phyloP scores from a whole-genome alignment of 2,888 invertebrate genomes.

The Dryococelus australis region DNA sequence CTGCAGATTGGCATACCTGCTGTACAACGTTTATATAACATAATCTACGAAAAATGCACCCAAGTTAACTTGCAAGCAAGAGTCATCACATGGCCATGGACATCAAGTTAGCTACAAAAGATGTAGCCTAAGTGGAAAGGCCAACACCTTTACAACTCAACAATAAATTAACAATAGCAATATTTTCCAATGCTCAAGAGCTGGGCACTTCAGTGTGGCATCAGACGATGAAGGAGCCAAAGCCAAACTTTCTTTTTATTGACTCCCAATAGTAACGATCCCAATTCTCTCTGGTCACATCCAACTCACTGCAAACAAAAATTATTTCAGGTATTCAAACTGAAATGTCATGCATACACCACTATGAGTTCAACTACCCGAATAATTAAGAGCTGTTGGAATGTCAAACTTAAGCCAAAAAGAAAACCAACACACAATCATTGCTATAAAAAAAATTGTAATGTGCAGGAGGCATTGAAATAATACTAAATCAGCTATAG shows the following conservation, averaged over 20 bases:
- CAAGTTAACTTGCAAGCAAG: not conserved
- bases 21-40: too few species aligned
- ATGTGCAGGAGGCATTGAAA: too few species aligned
- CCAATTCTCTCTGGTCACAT: constrained; percentile 88
- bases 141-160: not conserved
- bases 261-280: constrained; percentile 93
- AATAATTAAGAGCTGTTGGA: too few species aligned
- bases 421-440: too few species aligned
- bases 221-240: constrained; percentile 71
- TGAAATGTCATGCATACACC: too few species aligned
- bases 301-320: constrained; percentile 66
- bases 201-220: not conserved
- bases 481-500: too few species aligned
- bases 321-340: not conserved
- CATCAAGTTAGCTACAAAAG: not conserved
- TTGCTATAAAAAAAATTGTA: too few species aligned
- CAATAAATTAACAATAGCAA: not conserved
- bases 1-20: not conserved
- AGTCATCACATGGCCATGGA: not conserved
- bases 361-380: too few species aligned
- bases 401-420: too few species aligned
- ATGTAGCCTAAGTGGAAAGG: not conserved
- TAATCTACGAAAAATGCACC: not conserved
- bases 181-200: not conserved
- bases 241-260: constrained; percentile 92